Base-by-base conservation (phyloP, 64 coral and sea anemone species). In the Pocillopora damicornis region DNA sequence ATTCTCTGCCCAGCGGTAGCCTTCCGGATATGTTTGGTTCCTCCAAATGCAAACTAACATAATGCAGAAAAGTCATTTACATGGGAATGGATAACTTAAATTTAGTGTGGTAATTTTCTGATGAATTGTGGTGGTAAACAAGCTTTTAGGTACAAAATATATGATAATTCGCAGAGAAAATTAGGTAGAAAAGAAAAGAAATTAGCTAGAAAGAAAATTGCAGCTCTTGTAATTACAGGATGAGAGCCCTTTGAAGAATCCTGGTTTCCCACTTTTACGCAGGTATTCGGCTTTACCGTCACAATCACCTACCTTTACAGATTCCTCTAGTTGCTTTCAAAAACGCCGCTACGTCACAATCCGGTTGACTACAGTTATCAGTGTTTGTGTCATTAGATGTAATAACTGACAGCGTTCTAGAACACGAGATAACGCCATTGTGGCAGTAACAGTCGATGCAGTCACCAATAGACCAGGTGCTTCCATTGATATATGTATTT, bases 1-100 rank as follows among this genome's bases (percentile, higher is more conserved):
- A 84, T 90, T 84, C 61, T 83, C 79, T 61, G 63, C 83, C 89
- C 89, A 90, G 35, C 45, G 79, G 11, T 80, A 62, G 56, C 79
- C 89, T 76, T 90, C 68, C 25, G 9, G 68, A 17, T 30, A 30
- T 30, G 30, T 30, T 30, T 30, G 30, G 30, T 30, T 30, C 30
- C 30, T 30, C 30, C 30, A 90, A 26, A 45, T 61, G 68, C 89
- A 90, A n/a, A 58, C 89, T 90, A 64, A 14, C 63, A 73, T 17
- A n/a, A 80, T 58, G 30, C 30, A 30, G 30, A 30, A 30, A 30
- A 30, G 30, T 30, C 30, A 30, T 30, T 30, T 30, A 30, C 30
- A 30, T 30, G 30, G 30, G 30, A 30, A 30, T 30, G 30, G 30
- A 30, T 30, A 30, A 30, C 30, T 30, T 30, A 30, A 30, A 30